These are phyloP conservation scores for Episyrphus balteatus DNA, from an alignment of 1,140 invertebrate species.

Conservation along the genomic window DNA sequence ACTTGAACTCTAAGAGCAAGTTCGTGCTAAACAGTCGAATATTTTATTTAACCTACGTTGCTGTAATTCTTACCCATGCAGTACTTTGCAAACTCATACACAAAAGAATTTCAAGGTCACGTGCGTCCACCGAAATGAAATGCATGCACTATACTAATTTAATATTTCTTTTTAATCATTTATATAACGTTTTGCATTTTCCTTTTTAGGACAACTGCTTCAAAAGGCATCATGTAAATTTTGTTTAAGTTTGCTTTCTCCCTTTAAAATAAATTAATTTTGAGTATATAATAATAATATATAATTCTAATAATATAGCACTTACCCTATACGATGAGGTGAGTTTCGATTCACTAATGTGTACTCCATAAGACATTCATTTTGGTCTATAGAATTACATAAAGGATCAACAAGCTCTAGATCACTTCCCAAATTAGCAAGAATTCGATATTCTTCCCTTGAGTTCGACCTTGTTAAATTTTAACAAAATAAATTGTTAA, in stretches of 20 bases:
- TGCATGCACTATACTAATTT: no score
- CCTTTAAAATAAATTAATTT: slow-evolving; percentile 7
- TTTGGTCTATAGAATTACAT: not conserved
- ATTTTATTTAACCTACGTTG: no score
- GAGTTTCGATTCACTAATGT: slow-evolving; percentile 21
- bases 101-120: no score
- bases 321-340: slow-evolving; percentile 17
- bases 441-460: slow-evolving; percentile 26
- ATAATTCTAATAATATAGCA: not conserved
- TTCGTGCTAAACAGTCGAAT: no score
- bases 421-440: slow-evolving; percentile 24
- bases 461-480: slow-evolving; percentile 4
- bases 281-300: not conserved
- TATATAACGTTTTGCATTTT: no score
- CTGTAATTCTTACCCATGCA: no score
- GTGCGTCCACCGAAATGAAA: no score
- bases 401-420: slow-evolving; percentile 15
- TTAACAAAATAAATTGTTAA: not conserved
- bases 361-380: slow-evolving; percentile 19
- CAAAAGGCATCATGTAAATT: slow-evolving; percentile 26
- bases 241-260: slow-evolving; percentile 16
- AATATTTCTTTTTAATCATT: no score
- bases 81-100: no score
- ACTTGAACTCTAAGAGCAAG: no score
- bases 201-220: slow-evolving; percentile 27